A percentile compares a stretch with the other conserved stretches of the same genome.
Evolutionary conservation across 2,113 vertebrate genomes (phyloP).

Genomic region (Sus scrofa): T2T-Sscrofa CM000823.6:9506501-9507000

Average conservation of each 20-base stretch:
- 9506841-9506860: slow-evolving; percentile 62
- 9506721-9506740: slow-evolving; percentile 84
- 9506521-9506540: not conserved
- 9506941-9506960: slow-evolving; percentile 25
- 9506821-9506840: slow-evolving; percentile 24
- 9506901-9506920: slow-evolving; percentile 74
- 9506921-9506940: slow-evolving; percentile 66
- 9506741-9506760: slow-evolving; percentile 85
- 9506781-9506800: slow-evolving; percentile 60
- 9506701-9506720: slow-evolving; percentile 88
- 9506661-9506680: slow-evolving; percentile 84
- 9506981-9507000: not conserved
- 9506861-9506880: slow-evolving; percentile 74
- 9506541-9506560: not conserved
- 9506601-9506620: not conserved
- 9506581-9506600: not conserved
- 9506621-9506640: slow-evolving; percentile 79
- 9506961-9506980: not conserved
- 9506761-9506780: slow-evolving; percentile 84
- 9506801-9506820: not conserved
- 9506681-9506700: slow-evolving; percentile 91
- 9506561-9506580: not conserved
- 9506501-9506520: not conserved
- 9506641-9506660: slow-evolving; percentile 83
- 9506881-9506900: slow-evolving; percentile 76